Base-by-base conservation (phyloP, 2,113 vertebrate genomes). In the Tragelaphus buxtoni region DNA sequence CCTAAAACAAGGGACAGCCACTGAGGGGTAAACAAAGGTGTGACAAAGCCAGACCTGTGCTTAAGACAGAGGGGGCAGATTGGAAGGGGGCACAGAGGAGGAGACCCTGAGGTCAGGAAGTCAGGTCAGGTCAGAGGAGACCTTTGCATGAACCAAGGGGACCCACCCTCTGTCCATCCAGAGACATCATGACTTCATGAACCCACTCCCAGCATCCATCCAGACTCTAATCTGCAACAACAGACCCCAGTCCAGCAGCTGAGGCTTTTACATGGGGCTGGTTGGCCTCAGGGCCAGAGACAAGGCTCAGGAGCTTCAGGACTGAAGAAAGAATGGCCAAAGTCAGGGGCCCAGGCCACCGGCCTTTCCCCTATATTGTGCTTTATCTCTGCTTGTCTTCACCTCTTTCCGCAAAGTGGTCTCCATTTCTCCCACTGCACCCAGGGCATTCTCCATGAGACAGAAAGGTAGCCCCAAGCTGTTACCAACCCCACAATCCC, bases 81-180 rank as follows among this genome's bases (percentile, higher is more conserved):
- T 39, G 65, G 28, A 58, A 47, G 7, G 14, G 16, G 22, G 45
- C 30, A 8, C 60, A 12, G 11, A 13, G 42, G 20, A 55, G 18
- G 18, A 42, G 51, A 56, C 10, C 8, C 26, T 61, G 24, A 87
- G 35, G 18, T 63, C 63, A 60, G 49, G 28, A 60, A 83, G 5
- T 24, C 6, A 5, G 28, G 26, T 6, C 10, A 10, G 24, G 18
- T 87, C 55, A 49, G 42, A 51, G 7, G 53, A 65, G 10, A 65
- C 20, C 13, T 9, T 32, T 30, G 49, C 4, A 4, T 5, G 0
- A 45, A 28, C 20, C 12, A 2, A 28, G 65, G 8, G 7, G 18
- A 42, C 32, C 16, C 3, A 12, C 16, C 32, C 10, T 32, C 49
- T 30, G n/a, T 14, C 58, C 30, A 58, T 56, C 35, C 7, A 3